Conservation (phyloP, 1,140 invertebrate species). For the Hirudo medicinalis region DNA sequence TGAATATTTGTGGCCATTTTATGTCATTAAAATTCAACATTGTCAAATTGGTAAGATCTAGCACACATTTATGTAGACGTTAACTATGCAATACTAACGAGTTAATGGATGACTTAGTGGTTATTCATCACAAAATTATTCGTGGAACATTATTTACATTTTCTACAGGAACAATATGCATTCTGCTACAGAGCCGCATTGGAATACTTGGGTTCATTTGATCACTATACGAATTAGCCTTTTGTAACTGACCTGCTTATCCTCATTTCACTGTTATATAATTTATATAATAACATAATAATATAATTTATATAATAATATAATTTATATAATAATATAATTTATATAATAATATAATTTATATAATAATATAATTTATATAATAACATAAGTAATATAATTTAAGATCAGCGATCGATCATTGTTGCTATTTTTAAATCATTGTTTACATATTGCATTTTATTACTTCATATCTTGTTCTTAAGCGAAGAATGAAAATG, state of each 20-base stretch:
- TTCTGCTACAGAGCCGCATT: constrained; percentile 96
- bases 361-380: background rate
- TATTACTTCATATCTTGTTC: too few relatives aligned
- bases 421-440: too few relatives aligned
- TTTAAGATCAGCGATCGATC: background rate
- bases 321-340: background rate
- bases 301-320: background rate
- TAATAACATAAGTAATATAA: background rate
- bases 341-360: too few relatives aligned
- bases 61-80: too few relatives aligned
- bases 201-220: constrained; percentile 60
- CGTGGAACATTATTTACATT: background rate
- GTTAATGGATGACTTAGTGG: too few relatives aligned
- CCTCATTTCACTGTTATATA: background rate
- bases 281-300: background rate
- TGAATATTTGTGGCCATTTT: background rate
- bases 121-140: too few relatives aligned
- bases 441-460: too few relatives aligned
- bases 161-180: constrained; percentile 86
- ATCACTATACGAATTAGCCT: constrained; percentile 39
- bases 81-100: too few relatives aligned
- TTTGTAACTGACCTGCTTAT: background rate
- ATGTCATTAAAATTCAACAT: background rate
- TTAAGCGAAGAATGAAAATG: too few relatives aligned
- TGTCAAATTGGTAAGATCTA: too few relatives aligned